Percentiles rank a stretch among this genome's conserved stretches.
These are phyloP conservation scores for Octodon degus DNA, from an alignment of 2,113 vertebrate species.

Conservation along the genomic window DNA sequence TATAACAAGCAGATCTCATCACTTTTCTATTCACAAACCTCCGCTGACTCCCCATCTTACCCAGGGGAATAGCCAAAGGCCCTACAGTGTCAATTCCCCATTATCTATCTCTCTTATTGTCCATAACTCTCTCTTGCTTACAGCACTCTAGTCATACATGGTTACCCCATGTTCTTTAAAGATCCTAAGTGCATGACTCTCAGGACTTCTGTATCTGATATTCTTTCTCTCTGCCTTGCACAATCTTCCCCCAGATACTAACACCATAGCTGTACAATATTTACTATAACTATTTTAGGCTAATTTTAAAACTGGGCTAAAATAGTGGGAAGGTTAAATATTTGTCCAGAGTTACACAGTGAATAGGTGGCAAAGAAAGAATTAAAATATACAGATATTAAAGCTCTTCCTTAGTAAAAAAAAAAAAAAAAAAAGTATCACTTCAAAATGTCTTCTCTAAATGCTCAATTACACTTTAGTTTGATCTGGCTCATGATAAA, in stretches of 20 bases:
- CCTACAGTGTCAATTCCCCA: neutral
- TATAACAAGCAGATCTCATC: neutral
- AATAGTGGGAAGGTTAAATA: neutral
- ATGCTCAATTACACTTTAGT: neutral
- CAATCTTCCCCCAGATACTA: neutral
- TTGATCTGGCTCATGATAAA: slow-evolving; percentile 18
- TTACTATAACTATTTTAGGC: neutral
- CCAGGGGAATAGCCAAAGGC: neutral
- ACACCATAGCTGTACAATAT: neutral
- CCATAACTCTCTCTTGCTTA: neutral
- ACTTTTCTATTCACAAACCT: neutral
- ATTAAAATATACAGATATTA: neutral
- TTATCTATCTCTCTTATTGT: neutral
- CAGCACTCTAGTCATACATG: neutral
- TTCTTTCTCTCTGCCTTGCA: neutral
- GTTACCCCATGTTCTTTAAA: neutral
- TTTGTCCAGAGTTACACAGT: neutral
- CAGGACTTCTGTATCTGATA: neutral
- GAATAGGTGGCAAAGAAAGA: neutral
- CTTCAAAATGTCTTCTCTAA: neutral
- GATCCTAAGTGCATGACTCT: neutral
- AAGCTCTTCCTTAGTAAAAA: neutral
- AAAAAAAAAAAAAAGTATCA: neutral
- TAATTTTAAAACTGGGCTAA: neutral
- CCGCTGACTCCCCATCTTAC: neutral